These are phyloP conservation scores for Folsomia candida DNA, from an alignment of 2,888 invertebrate species.

Conservation along the genomic window DNA sequence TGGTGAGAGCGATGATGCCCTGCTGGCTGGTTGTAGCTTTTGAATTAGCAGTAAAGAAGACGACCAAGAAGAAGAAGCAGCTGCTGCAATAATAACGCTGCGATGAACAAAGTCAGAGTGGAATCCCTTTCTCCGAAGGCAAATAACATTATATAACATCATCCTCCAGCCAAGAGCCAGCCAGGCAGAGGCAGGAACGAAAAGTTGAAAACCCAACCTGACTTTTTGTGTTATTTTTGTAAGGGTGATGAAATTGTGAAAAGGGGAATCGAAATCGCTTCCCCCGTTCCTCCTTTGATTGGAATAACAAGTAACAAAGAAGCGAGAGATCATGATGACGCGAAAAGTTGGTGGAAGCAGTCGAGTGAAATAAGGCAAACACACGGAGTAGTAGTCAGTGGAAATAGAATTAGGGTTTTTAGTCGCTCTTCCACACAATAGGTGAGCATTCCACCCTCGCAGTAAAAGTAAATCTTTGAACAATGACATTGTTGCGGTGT, in stretches of 20 bases:
- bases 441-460: not conserved
- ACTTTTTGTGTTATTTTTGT: too few species aligned
- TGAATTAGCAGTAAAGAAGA: not conserved
- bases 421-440: not conserved
- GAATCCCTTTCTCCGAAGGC: not conserved
- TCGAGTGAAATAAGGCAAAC: not conserved
- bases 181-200: not conserved
- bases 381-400: not conserved
- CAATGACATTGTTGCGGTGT: constrained; percentile 5
- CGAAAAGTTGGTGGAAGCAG: not conserved
- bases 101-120: not conserved
- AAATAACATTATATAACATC: not conserved
- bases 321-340: constrained; percentile 7
- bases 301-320: not conserved
- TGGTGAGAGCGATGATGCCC: not conserved
- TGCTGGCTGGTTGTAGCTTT: not conserved
- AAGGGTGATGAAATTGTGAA: not conserved
- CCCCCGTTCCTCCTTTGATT: not conserved
- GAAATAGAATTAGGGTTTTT: not conserved
- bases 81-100: too few species aligned
- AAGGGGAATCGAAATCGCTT: not conserved
- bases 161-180: too few species aligned
- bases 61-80: too few species aligned
- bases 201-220: too few species aligned
- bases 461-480: not conserved